Evolutionary conservation across 2,113 vertebrate genomes (phyloP).

Genomic region (Cyanoderma ruficeps): DNA sequence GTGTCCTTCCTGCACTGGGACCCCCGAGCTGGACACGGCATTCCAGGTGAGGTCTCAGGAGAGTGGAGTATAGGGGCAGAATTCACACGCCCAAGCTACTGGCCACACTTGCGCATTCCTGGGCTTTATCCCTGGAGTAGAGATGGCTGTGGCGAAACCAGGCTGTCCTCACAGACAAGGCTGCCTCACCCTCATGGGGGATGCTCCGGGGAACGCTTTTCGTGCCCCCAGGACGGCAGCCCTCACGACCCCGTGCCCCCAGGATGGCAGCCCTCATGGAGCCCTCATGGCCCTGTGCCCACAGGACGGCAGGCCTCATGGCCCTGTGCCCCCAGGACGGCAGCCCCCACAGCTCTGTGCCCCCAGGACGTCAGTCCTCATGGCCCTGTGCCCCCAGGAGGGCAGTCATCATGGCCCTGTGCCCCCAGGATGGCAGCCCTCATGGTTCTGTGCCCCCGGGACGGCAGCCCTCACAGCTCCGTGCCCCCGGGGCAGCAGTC

Average conservation of each 20-base stretch:
- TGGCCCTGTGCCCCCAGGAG: too few species aligned
- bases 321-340: neutral
- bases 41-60: neutral
- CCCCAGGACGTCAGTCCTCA: too few species aligned
- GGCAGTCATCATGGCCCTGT: too few species aligned
- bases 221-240: too few species aligned
- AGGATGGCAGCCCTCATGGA: too few species aligned
- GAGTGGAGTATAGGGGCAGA: rapidly evolving
- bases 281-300: too few species aligned
- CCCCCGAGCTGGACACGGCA: rapidly evolving
- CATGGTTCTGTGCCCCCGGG: too few species aligned
- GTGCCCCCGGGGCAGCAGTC: neutral
- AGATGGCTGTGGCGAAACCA: neutral
- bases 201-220: neutral
- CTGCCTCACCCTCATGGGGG: rapidly evolving
- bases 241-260: too few species aligned
- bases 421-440: too few species aligned
- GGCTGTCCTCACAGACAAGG: neutral
- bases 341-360: too few species aligned
- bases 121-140: neutral
- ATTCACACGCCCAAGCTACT: rapidly evolving
- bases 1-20: too few species aligned
- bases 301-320: neutral
- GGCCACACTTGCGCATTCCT: neutral
- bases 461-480: too few species aligned